Evolutionary conservation across 2,113 vertebrate species (phyloP), one percentile per base, ranked within the genome.

Genomic region (Typhlomys cinereus): DNA sequence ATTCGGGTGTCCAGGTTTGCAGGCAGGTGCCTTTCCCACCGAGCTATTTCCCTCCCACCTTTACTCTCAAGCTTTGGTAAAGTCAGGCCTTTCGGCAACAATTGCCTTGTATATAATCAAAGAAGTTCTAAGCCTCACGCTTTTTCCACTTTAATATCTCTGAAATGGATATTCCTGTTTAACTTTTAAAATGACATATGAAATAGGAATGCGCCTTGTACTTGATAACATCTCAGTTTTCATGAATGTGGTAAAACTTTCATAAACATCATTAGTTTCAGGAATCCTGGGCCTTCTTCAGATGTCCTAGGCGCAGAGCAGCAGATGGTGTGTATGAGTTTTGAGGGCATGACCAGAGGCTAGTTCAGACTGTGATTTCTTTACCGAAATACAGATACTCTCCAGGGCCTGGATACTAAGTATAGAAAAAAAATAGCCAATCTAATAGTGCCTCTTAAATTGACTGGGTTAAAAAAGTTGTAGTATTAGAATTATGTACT

Each of bases 381-480:
- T n/a, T 50, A 12, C 13, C 39, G 8, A 2, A 4, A 23, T 44
- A 18, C 1, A 21, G 69, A 29, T 31, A 6, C 4, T 76, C 59
- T n/a, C 18, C 14, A n/a, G 46, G 66, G 67, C 54, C 64, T 69
- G 36, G 61, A 62, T 44, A 59, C 3, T 64, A 82, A 18, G 9
- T 14, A 10, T 41, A 27, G 21, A 34, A 81, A 92, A 59, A 54
- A 25, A 46, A 84, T 41, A 59, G 39, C 50, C 21, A 44, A 7
- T 31, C 66, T 17, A 18, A 21, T 87, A 59, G 15, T 39, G 76
- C n/a, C 34, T 66, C 81, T 82, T 23, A 50, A 67, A 44, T 27
- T 50, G 62, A 88, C 17, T 83, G 39, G 25, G 36, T 71, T 92
- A 85, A 91, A 66, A 29, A 80, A 93, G 88, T 31, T 92, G 39